phyloP scores from a whole-genome alignment of 1,140 invertebrate genomes.

The Drosophila fuyamai region DNA sequence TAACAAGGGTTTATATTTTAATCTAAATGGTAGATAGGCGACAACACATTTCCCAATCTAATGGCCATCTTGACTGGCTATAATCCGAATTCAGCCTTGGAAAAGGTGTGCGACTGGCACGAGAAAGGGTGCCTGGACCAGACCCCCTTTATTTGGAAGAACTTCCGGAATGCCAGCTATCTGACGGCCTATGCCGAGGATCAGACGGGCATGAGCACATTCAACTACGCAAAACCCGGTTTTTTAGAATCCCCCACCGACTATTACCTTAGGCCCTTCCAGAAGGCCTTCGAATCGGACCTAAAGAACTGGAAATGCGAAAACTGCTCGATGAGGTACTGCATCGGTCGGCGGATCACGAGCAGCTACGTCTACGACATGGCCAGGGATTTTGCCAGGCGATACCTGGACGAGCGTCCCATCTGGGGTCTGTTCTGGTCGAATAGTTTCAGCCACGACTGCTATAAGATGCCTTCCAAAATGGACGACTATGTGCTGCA shows the following conservation, averaged over 20 bases:
- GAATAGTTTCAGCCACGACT: slow-evolving; percentile 91
- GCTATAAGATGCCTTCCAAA: slow-evolving; percentile 86
- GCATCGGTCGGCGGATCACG: slow-evolving; percentile 86
- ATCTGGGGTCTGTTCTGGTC: slow-evolving; percentile 93
- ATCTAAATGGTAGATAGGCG: slow-evolving; percentile 86
- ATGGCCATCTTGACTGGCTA: slow-evolving; percentile 91
- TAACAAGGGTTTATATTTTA: too few relatives aligned
- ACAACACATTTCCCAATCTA: slow-evolving; percentile 93
- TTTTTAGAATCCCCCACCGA: slow-evolving; percentile 92
- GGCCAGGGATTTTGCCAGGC: slow-evolving; percentile 86
- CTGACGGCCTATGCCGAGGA: slow-evolving; percentile 93
- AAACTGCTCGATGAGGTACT: slow-evolving; percentile 65
- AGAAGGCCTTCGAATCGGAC: slow-evolving; percentile 86
- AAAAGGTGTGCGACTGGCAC: slow-evolving; percentile 85
- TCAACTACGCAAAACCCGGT: slow-evolving; percentile 92
- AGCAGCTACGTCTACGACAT: slow-evolving; percentile 87
- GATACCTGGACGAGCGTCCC: slow-evolving; percentile 72
- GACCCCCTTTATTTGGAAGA: slow-evolving; percentile 93
- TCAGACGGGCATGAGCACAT: slow-evolving; percentile 89
- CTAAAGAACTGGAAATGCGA: slow-evolving; percentile 36
- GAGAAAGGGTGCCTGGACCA: slow-evolving; percentile 85
- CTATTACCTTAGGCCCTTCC: slow-evolving; percentile 92
- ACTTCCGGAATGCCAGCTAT: slow-evolving; percentile 89
- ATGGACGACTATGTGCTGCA: slow-evolving; percentile 87
- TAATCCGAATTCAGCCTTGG: slow-evolving; percentile 84